These are phyloP conservation scores for Beris morrisii DNA, from an alignment of 2,888 invertebrate genomes.

Conservation along the genomic window DNA sequence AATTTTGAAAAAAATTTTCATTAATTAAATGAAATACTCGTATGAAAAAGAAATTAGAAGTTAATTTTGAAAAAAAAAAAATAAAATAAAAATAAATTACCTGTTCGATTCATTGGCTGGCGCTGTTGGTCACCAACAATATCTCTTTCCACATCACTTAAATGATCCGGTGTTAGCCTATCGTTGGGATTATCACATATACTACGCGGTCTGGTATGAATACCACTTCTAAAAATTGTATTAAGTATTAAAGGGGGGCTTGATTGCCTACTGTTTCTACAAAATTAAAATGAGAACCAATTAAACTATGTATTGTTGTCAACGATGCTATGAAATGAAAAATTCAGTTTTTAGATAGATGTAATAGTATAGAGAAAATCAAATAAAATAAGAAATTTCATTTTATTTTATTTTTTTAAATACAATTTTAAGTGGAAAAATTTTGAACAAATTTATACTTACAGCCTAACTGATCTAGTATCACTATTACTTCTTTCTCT, in stretches of 20 bases:
- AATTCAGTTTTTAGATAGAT: slow-evolving; percentile 18
- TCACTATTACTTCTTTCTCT: slow-evolving; percentile 49
- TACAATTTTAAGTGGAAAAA: neutral
- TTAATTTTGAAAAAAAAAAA: neutral
- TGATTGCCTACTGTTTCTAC: slow-evolving; percentile 31
- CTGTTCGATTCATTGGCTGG: slow-evolving; percentile 36
- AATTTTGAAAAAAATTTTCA: neutral
- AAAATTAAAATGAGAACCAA: slow-evolving; percentile 33
- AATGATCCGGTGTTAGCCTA: slow-evolving; percentile 42
- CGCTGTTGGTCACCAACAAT: slow-evolving; percentile 18
- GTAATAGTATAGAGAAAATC: neutral
- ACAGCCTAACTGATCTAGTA: slow-evolving; percentile 49
- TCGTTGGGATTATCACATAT: slow-evolving; percentile 46
- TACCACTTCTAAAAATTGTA: slow-evolving; percentile 40
- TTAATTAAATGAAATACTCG: neutral
- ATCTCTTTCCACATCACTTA: slow-evolving; percentile 41
- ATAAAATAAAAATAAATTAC: slow-evolving; percentile 34
- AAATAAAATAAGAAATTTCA: slow-evolving; percentile 8
- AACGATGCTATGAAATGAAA: slow-evolving; percentile 22
- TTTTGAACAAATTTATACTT: slow-evolving; percentile 40
- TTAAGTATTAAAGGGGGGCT: slow-evolving; percentile 29
- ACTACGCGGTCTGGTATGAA: slow-evolving; percentile 42
- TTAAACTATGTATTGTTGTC: slow-evolving; percentile 21
- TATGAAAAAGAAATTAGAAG: neutral
- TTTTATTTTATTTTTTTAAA: neutral